Conservation (phyloP, 53 echinoderm and acorn worm genomes). For the Echinometra lucunter region DNA sequence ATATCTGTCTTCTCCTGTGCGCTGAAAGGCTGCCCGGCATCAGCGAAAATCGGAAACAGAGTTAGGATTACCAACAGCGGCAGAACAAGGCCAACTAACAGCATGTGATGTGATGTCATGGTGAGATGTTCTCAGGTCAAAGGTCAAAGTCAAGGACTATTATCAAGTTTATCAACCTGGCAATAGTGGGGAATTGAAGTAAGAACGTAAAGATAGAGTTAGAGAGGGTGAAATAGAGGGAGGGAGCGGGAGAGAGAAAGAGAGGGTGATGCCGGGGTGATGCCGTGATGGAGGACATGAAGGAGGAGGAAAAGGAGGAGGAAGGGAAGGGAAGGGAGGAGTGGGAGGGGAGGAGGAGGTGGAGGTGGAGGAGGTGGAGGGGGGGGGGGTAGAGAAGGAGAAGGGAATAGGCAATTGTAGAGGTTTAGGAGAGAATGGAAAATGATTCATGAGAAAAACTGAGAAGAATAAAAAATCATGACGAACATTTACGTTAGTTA, state of each 20-base stretch:
- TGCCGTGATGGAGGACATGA: not conserved
- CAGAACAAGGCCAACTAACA: not conserved
- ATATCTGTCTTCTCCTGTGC: slow-evolving; percentile 64
- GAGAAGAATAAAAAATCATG: too few species aligned
- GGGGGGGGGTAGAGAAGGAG: not conserved
- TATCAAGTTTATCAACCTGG: slow-evolving; percentile 35
- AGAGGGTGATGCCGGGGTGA: not conserved
- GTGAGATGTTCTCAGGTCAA: slow-evolving; percentile 46
- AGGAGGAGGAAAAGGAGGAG: not conserved
- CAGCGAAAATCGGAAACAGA: not conserved
- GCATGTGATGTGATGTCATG: slow-evolving; percentile 47
- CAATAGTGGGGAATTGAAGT: not conserved
- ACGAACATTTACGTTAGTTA: too few species aligned
- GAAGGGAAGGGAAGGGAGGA: not conserved
- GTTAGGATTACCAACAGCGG: not conserved
- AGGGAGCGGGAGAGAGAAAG: not conserved
- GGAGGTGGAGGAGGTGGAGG: not conserved
- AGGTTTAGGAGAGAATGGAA: not conserved
- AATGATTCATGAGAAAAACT: not conserved
- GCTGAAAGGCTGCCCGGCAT: slow-evolving; percentile 44
- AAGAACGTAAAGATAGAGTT: not conserved
- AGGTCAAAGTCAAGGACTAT: slow-evolving; percentile 56
- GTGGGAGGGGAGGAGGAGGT: not conserved
- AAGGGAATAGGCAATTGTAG: too few species aligned
- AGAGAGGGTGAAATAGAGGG: not conserved